Base-by-base conservation (phyloP, 2,888 invertebrate species). In the Dryomyza anilis region DNA sequence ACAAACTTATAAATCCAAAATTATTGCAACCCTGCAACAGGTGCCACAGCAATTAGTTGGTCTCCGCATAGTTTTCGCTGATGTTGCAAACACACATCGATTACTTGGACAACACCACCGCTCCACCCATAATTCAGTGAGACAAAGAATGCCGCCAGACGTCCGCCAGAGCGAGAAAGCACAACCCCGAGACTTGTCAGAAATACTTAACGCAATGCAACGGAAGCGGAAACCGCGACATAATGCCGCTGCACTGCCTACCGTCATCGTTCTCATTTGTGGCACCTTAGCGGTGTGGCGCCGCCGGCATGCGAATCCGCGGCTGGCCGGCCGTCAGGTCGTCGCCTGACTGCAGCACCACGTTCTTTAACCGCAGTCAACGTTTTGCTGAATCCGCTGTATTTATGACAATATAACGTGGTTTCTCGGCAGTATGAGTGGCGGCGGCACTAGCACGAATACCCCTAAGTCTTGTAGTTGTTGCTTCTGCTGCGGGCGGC, bases 181-280 rank as follows among this genome's bases (percentile, higher is more conserved):
- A 48, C 33, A n/a, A n/a, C n/a, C n/a, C n/a, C n/a, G n/a, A n/a
- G n/a, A n/a, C n/a, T n/a, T n/a, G n/a, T n/a, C n/a, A n/a, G n/a
- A n/a, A n/a, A n/a, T n/a, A n/a, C n/a, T n/a, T n/a, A n/a, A n/a
- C n/a, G n/a, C n/a, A n/a, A n/a, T n/a, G n/a, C n/a, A 55, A 12
- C 55, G 25, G 36, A 55, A 33, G 16, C 55, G 55, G 55, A 55
- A 55, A 55, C 21, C 36, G n/a, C 55, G 36, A 50, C 50, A 25
- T 25, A 6, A 43, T 25, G 25, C 50, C 50, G 50, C 21, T 6
- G n/a, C n/a, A n/a, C n/a, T n/a, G 19, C 48, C 48, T 10, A 19
- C 12, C 50, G 12, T 12, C 27, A 23, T 25, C 27, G 23, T 5
- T 25, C 23, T 12, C 50, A 25, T 25, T 8, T 27, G 23, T n/a